Conservation (phyloP, 1,140 invertebrate genomes). For the Leptopilina boulardi region DNA sequence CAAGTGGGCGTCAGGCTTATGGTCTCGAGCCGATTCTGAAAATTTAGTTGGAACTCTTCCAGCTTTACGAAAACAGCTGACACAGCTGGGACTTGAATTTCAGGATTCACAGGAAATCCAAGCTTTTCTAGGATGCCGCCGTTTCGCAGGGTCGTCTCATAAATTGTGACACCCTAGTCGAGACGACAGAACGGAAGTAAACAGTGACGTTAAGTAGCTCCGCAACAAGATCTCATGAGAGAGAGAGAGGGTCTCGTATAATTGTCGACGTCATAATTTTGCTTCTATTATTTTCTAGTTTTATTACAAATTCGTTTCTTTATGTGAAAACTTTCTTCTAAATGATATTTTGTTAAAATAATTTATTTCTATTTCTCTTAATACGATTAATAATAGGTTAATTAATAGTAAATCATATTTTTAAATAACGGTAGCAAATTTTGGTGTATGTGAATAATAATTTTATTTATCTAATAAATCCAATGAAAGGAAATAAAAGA, state of each 20-base stretch:
- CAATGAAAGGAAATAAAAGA: too few species aligned
- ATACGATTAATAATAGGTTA: too few species aligned
- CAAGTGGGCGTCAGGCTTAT: conserved; percentile 9
- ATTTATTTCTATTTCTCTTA: background rate
- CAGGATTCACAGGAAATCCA: conserved; percentile 38
- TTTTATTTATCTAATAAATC: too few species aligned
- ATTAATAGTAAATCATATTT: too few species aligned
- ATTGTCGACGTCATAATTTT: conserved; percentile 54
- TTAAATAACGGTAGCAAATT: too few species aligned
- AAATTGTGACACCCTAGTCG: conserved; percentile 53
- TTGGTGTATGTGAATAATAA: too few species aligned
- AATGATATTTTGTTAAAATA: background rate
- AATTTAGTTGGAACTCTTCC: conserved; percentile 49
- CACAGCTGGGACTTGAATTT: conserved; percentile 42
- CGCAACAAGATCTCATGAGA: conserved; percentile 55
- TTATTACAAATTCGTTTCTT: conserved; percentile 32
- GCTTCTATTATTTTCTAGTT: conserved; percentile 44
- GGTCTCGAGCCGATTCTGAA: conserved; percentile 35
- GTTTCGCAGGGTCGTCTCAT: conserved; percentile 45
- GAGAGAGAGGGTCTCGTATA: conserved; percentile 49
- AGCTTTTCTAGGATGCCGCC: conserved; percentile 48
- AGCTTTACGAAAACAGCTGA: conserved; percentile 45
- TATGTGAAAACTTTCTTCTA: background rate
- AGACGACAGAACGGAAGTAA: conserved; percentile 50
- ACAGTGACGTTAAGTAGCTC: conserved; percentile 61